These are phyloP conservation scores for Seladonia tumulorum DNA, from an alignment of 2,888 invertebrate genomes.

Conservation along the genomic window DNA sequence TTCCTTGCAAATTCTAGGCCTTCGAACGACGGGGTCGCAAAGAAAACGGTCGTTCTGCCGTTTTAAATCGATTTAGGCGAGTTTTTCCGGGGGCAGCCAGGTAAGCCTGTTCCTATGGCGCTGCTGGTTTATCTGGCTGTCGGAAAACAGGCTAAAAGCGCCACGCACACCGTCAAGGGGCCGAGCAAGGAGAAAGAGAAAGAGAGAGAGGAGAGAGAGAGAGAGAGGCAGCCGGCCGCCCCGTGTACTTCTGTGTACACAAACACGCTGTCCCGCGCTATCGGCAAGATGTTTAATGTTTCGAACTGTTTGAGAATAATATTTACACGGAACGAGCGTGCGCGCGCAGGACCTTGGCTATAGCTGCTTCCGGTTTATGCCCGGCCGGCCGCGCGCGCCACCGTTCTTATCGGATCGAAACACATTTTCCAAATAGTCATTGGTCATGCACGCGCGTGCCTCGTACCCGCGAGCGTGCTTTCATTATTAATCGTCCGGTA, in stretches of 20 bases:
- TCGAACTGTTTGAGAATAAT: slow-evolving; percentile 80
- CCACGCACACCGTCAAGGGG: not conserved
- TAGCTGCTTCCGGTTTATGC: slow-evolving; percentile 72
- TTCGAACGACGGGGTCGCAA: slow-evolving; percentile 23
- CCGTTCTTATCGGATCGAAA: slow-evolving; percentile 65
- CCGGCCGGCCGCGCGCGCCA: slow-evolving; percentile 27
- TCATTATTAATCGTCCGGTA: slow-evolving; percentile 36
- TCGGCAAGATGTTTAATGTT: slow-evolving; percentile 80
- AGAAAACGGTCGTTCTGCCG: slow-evolving; percentile 69
- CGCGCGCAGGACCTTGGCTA: slow-evolving; percentile 63
- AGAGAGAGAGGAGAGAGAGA: not conserved
- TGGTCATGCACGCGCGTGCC: slow-evolving; percentile 51
- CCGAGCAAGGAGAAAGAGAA: slow-evolving; percentile 14
- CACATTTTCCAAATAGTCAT: slow-evolving; percentile 67
- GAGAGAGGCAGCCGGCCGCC: slow-evolving; percentile 21
- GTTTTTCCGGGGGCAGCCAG: slow-evolving; percentile 77
- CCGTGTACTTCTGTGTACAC: slow-evolving; percentile 57
- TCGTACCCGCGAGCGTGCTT: slow-evolving; percentile 8
- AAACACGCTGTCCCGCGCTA: slow-evolving; percentile 72
- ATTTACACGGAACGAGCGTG: slow-evolving; percentile 71
- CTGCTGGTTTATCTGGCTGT: slow-evolving; percentile 46
- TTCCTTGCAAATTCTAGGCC: slow-evolving; percentile 78
- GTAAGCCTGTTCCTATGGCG: slow-evolving; percentile 68
- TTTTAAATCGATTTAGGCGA: slow-evolving; percentile 82
- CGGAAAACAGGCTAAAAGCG: slow-evolving; percentile 33